A percentile compares a stretch with the other conserved stretches of the same genome.
phyloP scores from a whole-genome alignment of 2,797 vertebrate species.

The Pangasius krempfi region DNA sequence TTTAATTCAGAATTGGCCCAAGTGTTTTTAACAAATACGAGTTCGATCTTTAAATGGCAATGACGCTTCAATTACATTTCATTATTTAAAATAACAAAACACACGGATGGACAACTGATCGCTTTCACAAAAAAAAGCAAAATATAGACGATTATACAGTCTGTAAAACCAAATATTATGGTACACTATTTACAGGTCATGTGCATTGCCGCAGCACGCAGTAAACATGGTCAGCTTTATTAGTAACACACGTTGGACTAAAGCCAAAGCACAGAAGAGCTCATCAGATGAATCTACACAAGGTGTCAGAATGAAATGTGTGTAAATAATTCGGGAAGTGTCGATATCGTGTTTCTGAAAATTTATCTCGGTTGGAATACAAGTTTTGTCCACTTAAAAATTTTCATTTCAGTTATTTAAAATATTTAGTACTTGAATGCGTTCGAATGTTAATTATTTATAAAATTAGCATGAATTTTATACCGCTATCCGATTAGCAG shows the following conservation, averaged over 20 bases:
- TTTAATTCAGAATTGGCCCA: not conserved
- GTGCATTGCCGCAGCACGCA: not conserved
- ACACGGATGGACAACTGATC: not conserved
- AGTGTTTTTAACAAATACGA: not conserved
- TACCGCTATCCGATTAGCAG: too few species aligned
- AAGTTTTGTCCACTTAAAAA: not conserved
- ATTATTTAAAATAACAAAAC: not conserved
- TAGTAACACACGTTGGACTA: not conserved
- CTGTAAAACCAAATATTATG: conserved; percentile 71
- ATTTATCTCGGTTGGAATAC: not conserved
- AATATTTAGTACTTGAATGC: not conserved
- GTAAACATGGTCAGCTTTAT: not conserved
- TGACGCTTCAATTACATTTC: too few species aligned
- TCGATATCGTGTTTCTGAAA: not conserved
- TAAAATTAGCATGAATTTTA: not conserved
- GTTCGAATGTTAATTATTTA: not conserved
- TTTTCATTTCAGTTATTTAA: not conserved
- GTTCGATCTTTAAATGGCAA: not conserved
- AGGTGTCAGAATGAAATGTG: not conserved
- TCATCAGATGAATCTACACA: not conserved
- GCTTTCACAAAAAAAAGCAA: conserved; percentile 53
- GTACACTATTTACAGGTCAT: conserved; percentile 78
- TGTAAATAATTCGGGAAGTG: not conserved
- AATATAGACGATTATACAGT: conserved; percentile 84
- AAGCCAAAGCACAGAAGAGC: not conserved